phyloP scores from a whole-genome alignment of 2,797 vertebrate species.

The Echeneis naucrates region DNA sequence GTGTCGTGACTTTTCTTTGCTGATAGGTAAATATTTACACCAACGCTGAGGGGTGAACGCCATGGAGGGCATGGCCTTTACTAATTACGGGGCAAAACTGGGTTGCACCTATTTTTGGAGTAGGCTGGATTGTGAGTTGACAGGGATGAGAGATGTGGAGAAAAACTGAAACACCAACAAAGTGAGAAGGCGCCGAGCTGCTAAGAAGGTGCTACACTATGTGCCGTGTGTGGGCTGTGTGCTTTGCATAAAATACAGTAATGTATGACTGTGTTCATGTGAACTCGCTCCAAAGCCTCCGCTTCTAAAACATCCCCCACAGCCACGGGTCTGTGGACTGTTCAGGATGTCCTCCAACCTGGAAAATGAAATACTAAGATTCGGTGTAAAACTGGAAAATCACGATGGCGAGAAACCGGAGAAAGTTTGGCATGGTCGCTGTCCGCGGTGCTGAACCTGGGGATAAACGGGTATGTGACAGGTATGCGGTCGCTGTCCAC shows the following conservation, averaged over 20 bases:
- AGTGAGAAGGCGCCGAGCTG: slow-evolving; percentile 47
- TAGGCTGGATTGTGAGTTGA: neutral
- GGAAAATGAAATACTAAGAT: slow-evolving; percentile 1
- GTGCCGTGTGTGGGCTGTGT: slow-evolving; percentile 56
- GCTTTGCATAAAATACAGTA: slow-evolving; percentile 54
- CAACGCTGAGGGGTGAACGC: neutral
- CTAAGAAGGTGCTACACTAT: slow-evolving; percentile 32
- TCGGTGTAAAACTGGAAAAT: too few species aligned
- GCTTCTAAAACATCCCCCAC: neutral
- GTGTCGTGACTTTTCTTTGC: slow-evolving; percentile 73
- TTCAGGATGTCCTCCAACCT: neutral
- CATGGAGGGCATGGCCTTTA: neutral
- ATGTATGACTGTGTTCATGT: slow-evolving; percentile 27
- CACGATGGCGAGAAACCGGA: too few species aligned
- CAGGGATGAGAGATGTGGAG: neutral
- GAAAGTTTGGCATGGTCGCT: slow-evolving; percentile 8
- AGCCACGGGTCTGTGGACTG: neutral
- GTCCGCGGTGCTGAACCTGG: slow-evolving; percentile 51
- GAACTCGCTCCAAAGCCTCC: slow-evolving; percentile 21
- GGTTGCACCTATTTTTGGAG: too few species aligned
- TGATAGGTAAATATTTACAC: slow-evolving; percentile 48
- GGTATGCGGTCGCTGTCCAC: slow-evolving; percentile 38
- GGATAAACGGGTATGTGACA: slow-evolving; percentile 7
- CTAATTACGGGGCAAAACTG: neutral
- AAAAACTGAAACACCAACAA: slow-evolving; percentile 29